Conservation (phyloP, 2,113 vertebrate species). For the Aptenodytes patagonicus region DNA sequence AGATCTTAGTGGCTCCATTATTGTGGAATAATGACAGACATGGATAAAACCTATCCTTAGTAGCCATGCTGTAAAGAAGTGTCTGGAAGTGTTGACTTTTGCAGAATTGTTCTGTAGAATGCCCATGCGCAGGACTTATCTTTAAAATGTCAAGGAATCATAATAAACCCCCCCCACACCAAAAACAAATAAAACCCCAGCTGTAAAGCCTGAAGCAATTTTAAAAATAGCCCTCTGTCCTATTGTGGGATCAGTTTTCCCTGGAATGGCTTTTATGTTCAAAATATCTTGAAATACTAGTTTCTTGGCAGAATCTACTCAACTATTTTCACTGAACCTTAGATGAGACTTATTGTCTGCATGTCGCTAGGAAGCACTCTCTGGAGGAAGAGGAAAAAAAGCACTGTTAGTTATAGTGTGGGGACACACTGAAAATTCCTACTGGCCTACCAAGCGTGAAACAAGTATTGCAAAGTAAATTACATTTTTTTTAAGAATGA, state of each 20-base stretch:
- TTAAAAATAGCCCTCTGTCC: conserved; percentile 56
- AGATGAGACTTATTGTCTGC: conserved; percentile 54
- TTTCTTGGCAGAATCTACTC: conserved; percentile 53
- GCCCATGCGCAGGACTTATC: not conserved
- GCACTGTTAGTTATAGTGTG: not conserved
- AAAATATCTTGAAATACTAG: conserved; percentile 64
- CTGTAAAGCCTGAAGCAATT: conserved; percentile 47
- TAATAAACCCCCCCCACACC: not conserved
- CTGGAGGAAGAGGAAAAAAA: not conserved
- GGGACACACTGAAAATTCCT: not conserved
- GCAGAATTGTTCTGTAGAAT: not conserved
- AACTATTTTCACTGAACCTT: conserved; percentile 58
- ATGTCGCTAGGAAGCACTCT: conserved; percentile 25
- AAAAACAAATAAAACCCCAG: conserved; percentile 39
- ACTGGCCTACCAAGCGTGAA: not conserved
- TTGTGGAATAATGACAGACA: not conserved
- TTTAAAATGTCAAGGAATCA: conserved; percentile 47
- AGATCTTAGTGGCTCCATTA: not conserved
- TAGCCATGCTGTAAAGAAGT: not conserved
- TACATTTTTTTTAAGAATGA: not conserved
- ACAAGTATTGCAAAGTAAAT: not conserved
- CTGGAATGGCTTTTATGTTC: conserved; percentile 46
- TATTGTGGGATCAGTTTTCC: conserved; percentile 45
- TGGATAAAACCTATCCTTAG: not conserved
- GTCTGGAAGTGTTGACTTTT: not conserved